Base-by-base conservation (phyloP, 2,797 vertebrate genomes). In the Parauchenoglanis ngamensis region DNA sequence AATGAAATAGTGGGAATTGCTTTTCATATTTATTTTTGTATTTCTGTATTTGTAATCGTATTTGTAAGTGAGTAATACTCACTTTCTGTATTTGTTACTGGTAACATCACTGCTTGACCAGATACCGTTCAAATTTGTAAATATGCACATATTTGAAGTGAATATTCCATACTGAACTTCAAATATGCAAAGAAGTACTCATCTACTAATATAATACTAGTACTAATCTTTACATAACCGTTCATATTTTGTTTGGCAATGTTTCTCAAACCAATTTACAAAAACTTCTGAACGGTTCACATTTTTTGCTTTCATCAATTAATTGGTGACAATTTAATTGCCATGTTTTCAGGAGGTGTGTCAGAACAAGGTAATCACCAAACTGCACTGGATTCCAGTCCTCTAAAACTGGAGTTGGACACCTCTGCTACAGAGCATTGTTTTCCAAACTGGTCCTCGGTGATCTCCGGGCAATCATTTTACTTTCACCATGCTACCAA, bases 341-440 rank as follows among this genome's bases (percentile, higher is more conserved):
- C 73, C 54, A 8, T 79, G 28, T 23, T 46, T 44, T 81, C 25
- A n/a, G 57, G 21, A 81, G 79, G 59, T 81, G 35, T 81, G 57
- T 81, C 57, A 65, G 79, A 65, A 3, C 7, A 8, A 57, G 17
- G 54, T 23, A 40, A 57, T 35, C 10, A 59, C 77, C 28, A 35
- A 40, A 81, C 56, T n/a, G 57, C 4, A 2, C 52, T 35, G 19
- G 28, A 57, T 78, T 35, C 54, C 54, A 23, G 17, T 78, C 11
- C 11, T 49, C 44, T 0, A 4, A 46, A 49, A 49, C 44, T 44
- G 7, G 35, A 72, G 23, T 23, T 72, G 6, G 17, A 70, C 68
- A 35, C 35, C 35, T 35, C 35, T 8, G 2, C 19, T 21, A 21
- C 19, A 73, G 7, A 75, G 23, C 44, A 75, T 25, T n/a, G 11